These are phyloP conservation scores for Mastomys natalensis DNA, from an alignment of 2,113 vertebrate species.

Conservation along the genomic window DNA sequence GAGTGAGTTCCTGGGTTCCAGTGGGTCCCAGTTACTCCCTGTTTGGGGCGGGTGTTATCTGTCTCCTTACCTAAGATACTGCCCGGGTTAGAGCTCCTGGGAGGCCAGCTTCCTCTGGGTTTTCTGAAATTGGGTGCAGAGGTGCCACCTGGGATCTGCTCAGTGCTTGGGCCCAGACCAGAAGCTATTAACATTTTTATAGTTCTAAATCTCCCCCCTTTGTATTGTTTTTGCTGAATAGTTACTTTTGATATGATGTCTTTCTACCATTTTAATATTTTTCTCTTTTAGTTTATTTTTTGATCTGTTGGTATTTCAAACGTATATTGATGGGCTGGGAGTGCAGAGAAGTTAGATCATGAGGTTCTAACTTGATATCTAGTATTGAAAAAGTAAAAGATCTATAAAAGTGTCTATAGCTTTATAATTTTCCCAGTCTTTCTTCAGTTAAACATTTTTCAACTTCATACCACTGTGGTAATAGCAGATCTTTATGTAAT, in stretches of 20 bases:
- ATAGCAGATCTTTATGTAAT: no score
- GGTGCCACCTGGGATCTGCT: no score
- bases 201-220: not conserved
- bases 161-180: no score
- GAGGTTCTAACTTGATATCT: not conserved
- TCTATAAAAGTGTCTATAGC: not conserved
- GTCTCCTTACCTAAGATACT: no score
- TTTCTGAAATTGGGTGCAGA: no score
- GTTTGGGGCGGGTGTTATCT: no score
- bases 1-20: no score
- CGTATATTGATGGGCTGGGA: not conserved
- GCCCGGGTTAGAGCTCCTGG: no score
- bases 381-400: not conserved
- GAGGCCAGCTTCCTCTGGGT: no score
- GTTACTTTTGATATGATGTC: not conserved
- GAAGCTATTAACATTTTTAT: not conserved
- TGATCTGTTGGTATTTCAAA: no score
- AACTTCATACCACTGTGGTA: no score
- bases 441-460: not conserved
- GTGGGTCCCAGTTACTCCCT: no score
- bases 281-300: not conserved
- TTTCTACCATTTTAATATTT: not conserved
- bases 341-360: not conserved
- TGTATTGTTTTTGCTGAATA: not conserved
- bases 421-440: not conserved